Conservation (phyloP, 2,113 vertebrate species). For the Hippopotamus amphibius region DNA sequence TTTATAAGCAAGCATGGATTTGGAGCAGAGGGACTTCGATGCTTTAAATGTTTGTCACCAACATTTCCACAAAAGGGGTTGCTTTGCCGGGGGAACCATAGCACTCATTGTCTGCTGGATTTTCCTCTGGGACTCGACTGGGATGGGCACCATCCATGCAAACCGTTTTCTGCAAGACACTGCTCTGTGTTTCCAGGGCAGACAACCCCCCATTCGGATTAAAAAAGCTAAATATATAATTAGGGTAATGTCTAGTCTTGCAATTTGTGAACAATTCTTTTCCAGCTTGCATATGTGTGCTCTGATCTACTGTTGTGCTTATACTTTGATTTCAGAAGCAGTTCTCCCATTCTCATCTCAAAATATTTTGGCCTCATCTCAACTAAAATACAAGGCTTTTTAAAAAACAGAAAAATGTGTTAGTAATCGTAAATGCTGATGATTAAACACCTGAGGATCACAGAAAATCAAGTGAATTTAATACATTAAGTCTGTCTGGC, state of each 20-base stretch:
- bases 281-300: not conserved
- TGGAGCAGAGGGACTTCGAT: not conserved
- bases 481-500: not conserved
- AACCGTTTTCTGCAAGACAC: fast-evolving
- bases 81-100: fast-evolving
- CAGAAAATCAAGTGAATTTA: not conserved
- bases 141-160: fast-evolving
- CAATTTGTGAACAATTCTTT: not conserved
- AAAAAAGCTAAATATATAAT: not conserved
- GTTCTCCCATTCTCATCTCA: not conserved
- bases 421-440: not conserved
- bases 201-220: not conserved
- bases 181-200: too few relatives aligned
- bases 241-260: not conserved
- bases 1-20: not conserved
- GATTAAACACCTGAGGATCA: not conserved
- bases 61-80: fast-evolving
- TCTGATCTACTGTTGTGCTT: not conserved
- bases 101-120: fast-evolving
- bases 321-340: not conserved
- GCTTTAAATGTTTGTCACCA: too few relatives aligned
- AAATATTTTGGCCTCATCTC: not conserved
- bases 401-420: not conserved
- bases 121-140: not conserved
- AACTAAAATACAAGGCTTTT: not conserved